phyloP scores from a whole-genome alignment of 1,140 invertebrate genomes.

The Formica selysi region DNA sequence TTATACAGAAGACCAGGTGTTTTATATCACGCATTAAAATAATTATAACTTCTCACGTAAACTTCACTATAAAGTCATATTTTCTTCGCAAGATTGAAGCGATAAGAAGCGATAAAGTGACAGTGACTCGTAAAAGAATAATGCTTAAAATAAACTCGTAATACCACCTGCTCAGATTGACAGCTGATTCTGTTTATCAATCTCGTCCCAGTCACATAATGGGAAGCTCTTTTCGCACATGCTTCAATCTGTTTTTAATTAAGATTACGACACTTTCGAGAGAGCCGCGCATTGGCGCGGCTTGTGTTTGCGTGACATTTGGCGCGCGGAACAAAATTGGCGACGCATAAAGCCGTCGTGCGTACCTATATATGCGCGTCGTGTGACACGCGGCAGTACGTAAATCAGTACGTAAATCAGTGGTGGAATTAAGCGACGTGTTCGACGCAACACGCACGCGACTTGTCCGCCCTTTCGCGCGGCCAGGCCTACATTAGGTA shows the following conservation, averaged over 20 bases:
- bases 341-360: slow-evolving; percentile 53
- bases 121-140: slow-evolving; percentile 22
- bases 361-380: not conserved
- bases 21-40: slow-evolving; percentile 8
- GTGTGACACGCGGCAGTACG: slow-evolving; percentile 63
- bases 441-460: slow-evolving; percentile 51
- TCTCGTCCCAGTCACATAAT: not conserved
- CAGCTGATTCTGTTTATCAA: slow-evolving; percentile 32
- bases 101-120: not conserved
- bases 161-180: slow-evolving; percentile 46
- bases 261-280: slow-evolving; percentile 40
- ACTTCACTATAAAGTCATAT: not conserved
- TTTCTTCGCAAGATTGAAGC: not conserved
- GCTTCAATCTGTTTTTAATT: slow-evolving; percentile 47
- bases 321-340: slow-evolving; percentile 39
- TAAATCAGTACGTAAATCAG: slow-evolving; percentile 77
- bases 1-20: not conserved
- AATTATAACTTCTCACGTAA: slow-evolving; percentile 5
- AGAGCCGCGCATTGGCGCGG: not conserved
- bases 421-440: slow-evolving; percentile 57
- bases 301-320: slow-evolving; percentile 32
- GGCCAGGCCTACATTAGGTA: not conserved
- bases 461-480: slow-evolving; percentile 76
- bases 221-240: slow-evolving; percentile 20
- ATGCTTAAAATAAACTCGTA: slow-evolving; percentile 17